These are phyloP conservation scores for Cosmia trapezina DNA, from an alignment of 2,888 invertebrate genomes.

Conservation along the genomic window DNA sequence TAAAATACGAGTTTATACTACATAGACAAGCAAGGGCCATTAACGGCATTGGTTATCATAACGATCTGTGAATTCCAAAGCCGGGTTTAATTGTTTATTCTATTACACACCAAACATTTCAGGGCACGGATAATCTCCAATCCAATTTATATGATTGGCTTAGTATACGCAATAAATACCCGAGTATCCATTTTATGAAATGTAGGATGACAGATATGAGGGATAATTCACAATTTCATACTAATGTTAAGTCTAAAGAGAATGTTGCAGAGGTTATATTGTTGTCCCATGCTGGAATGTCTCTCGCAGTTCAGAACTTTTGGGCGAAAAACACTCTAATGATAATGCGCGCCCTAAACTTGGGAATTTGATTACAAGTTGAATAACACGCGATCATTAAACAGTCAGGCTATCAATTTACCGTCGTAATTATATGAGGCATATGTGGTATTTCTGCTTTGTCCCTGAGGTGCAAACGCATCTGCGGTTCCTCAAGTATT, in stretches of 20 bases:
- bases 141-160: conserved; percentile 63
- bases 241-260: conserved; percentile 41
- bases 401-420: conserved; percentile 36
- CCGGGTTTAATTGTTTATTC: conserved; percentile 56
- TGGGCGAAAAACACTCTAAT: conserved; percentile 44
- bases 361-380: conserved; percentile 49
- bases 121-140: conserved; percentile 56
- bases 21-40: conserved; percentile 30
- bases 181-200: conserved; percentile 42
- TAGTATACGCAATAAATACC: conserved; percentile 56
- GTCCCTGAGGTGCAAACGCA: neutral
- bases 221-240: conserved; percentile 40
- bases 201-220: conserved; percentile 35
- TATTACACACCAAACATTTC: conserved; percentile 55
- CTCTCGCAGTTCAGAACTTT: conserved; percentile 43
- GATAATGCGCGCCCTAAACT: conserved; percentile 36
- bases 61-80: conserved; percentile 55
- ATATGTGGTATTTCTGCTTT: neutral
- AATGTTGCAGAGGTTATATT: conserved; percentile 22
- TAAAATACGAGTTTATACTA: conserved; percentile 5
- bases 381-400: conserved; percentile 38
- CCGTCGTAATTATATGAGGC: conserved; percentile 21
- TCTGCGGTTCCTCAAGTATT: too few relatives aligned
- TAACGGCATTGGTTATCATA: conserved; percentile 45
- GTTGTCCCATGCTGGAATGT: conserved; percentile 48